These are phyloP conservation scores for fruit fly (Drosophila melanogaster) DNA, from an alignment of 1,140 invertebrate species.

Conservation along the genomic window DNA sequence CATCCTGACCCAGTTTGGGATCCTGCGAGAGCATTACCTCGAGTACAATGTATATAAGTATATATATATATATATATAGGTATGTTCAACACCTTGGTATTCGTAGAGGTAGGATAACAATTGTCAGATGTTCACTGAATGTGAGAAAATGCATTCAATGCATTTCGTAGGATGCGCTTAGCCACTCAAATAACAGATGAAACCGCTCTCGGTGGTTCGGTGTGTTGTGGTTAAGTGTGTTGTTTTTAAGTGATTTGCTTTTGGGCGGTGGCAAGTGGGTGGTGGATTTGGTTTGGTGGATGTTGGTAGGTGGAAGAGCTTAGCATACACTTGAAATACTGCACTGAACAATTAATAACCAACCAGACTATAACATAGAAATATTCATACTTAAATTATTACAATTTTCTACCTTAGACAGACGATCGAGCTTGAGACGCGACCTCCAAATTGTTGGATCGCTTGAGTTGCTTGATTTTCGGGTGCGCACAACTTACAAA, in stretches of 20 bases:
- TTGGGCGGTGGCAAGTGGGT: neutral
- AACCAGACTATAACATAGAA: conserved; percentile 51
- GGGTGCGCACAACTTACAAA: conserved; percentile 39
- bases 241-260: neutral
- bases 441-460: conserved; percentile 5
- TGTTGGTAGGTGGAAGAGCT: conserved; percentile 14
- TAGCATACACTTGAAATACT: conserved; percentile 51
- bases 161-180: conserved; percentile 34
- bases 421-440: conserved; percentile 48
- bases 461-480: conserved; percentile 30
- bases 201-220: conserved; percentile 52
- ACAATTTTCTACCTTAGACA: conserved; percentile 48
- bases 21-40: conserved; percentile 32
- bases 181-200: conserved; percentile 43
- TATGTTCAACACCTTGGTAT: conserved; percentile 73
- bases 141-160: conserved; percentile 24
- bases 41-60: conserved; percentile 53
- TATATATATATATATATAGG: conserved; percentile 55
- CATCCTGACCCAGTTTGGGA: conserved; percentile 14
- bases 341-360: conserved; percentile 51
- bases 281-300: neutral
- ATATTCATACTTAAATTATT: conserved; percentile 54
- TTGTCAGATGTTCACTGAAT: conserved; percentile 71
- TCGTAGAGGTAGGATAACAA: conserved; percentile 78
- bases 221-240: conserved; percentile 31